phyloP scores from a whole-genome alignment of 2,888 invertebrate species.

The Hedychridium roseum region DNA sequence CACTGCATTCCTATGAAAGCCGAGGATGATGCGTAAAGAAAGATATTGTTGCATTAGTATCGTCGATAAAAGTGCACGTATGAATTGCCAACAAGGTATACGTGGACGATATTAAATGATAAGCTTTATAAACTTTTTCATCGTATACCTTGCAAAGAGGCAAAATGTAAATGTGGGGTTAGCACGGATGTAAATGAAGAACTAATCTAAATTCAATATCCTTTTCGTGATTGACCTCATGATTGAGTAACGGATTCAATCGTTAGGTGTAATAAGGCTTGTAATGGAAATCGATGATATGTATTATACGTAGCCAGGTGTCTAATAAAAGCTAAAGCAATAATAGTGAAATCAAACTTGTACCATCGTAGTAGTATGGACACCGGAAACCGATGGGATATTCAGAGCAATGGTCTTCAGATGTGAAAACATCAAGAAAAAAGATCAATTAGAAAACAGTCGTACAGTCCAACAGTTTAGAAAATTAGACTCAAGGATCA shows the following conservation, averaged over 20 bases:
- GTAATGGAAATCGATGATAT: no score
- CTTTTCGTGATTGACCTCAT: not conserved
- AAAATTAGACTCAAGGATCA: no score
- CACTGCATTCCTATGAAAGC: slow-evolving; percentile 43
- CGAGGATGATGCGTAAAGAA: slow-evolving; percentile 28
- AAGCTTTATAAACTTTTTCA: no score
- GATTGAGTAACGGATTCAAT: no score
- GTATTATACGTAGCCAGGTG: no score
- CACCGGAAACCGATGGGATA: slow-evolving; percentile 44
- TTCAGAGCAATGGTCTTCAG: slow-evolving; percentile 44
- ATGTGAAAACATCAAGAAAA: slow-evolving; percentile 26
- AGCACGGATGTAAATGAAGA: not conserved
- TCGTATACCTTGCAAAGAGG: no score
- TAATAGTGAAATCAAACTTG: slow-evolving; percentile 25
- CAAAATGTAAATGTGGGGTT: not conserved
- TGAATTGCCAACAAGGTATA: no score
- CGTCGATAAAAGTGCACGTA: not conserved
- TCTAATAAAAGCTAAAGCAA: no score
- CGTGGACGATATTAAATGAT: no score
- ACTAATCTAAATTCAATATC: slow-evolving; percentile 4
- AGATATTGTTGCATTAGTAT: not conserved
- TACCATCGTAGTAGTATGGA: slow-evolving; percentile 44
- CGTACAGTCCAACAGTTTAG: no score
- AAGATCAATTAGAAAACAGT: slow-evolving; percentile 21
- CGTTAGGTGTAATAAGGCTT: no score